Evolutionary conservation across 1,140 invertebrate species (phyloP), one percentile per base, ranked within the genome.

Genomic region (Spodoptera litura): DNA sequence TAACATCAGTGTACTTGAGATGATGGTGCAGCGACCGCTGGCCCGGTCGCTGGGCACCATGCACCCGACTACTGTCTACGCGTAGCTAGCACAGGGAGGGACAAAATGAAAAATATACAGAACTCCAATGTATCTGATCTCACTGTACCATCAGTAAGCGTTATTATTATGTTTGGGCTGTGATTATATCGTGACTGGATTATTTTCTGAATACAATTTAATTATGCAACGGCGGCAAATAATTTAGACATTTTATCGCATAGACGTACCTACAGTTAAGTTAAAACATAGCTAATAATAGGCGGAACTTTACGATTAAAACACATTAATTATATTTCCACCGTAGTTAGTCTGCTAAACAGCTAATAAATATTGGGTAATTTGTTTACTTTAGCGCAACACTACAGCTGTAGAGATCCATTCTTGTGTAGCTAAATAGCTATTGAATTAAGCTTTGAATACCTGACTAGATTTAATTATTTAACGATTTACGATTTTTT

Each of bases 101-200:
- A 75, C 73, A 75, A 77, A 85, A 80, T 85, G 58, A 84, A 84
- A 85, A 80, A 78, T 80, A 73, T 72, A 83, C 79, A 86, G 70
- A 85, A 81, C 81, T 86, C 81, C 81, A 80, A 89, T 81, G 56
- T 73, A 71, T 72, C 70, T 89, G 88, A 88, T 90, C 85, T 90
- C 87, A 87, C 64, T 80, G 80, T 80, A 78, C 64, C 81, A 79
- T 75, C 78, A 81, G 56, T 73, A 83, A 80, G 82, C 66, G 81
- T 84, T 84, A 79, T 82, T 83, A 79, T 86, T 87, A 83, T 85
- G 82, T 91, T 87, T 87, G 80, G 89, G 88, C 89, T 91, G 89
- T 91, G 89, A 91, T 91, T 82, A 84, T 79, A 51, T 80, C 71
- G 74, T 84, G 82, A 85, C 77, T 85, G 73, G 70, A 74, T 77